phyloP scores from a whole-genome alignment of 1,140 invertebrate species.

The Carposina sasakii region DNA sequence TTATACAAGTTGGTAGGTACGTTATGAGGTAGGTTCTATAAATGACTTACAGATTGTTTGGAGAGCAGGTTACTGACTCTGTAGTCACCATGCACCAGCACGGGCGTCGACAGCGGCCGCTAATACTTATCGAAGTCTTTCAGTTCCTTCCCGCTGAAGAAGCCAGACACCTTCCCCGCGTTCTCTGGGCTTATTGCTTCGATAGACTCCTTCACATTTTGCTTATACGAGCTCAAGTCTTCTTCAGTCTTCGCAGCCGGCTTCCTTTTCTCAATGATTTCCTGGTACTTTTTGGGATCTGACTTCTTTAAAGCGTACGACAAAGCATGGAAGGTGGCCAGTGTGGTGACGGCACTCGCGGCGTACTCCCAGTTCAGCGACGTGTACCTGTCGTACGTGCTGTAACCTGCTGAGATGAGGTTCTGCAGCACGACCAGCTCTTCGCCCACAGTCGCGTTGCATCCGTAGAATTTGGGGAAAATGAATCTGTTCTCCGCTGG shows the following conservation, averaged over 20 bases:
- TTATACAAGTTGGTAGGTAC: too few species aligned
- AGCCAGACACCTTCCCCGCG: background rate
- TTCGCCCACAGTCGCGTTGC: slow-evolving; percentile 21
- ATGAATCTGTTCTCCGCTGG: slow-evolving; percentile 14
- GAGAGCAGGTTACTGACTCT: background rate
- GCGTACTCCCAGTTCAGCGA: slow-evolving; percentile 43
- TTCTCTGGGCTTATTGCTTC: background rate
- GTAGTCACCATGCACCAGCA: background rate
- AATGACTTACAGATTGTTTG: background rate
- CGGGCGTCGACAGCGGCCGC: background rate
- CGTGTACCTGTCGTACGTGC: slow-evolving; percentile 34
- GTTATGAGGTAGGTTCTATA: too few species aligned
- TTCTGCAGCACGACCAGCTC: slow-evolving; percentile 46
- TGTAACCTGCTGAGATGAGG: slow-evolving; percentile 30
- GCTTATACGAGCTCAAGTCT: too few species aligned
- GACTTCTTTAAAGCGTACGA: slow-evolving; percentile 33
- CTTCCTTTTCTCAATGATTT: too few species aligned
- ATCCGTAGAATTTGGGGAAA: slow-evolving; percentile 35
- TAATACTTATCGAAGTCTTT: background rate
- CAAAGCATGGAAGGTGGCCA: slow-evolving; percentile 47
- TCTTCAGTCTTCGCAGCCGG: too few species aligned
- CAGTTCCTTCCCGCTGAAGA: background rate
- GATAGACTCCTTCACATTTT: background rate
- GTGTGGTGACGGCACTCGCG: slow-evolving; percentile 25
- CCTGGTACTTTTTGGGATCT: too few species aligned